A percentile compares a stretch with the other conserved stretches of the same genome.
Evolutionary conservation across 2,888 invertebrate species (phyloP).

Genomic region (Agriotes lineatus): DNA sequence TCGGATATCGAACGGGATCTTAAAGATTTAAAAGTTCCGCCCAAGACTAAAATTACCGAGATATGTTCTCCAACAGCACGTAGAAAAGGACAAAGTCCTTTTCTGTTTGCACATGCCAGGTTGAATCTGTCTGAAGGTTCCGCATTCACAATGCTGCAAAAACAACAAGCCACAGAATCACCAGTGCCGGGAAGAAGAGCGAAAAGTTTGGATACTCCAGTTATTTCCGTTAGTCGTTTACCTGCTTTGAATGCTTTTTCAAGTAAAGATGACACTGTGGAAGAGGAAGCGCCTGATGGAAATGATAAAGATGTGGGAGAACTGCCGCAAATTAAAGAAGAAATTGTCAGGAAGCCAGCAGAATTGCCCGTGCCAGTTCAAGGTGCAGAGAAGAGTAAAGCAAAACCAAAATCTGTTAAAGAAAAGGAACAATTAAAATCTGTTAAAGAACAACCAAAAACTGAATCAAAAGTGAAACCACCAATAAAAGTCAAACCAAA

Average conservation of each 20-base stretch:
- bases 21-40: conserved; percentile 61
- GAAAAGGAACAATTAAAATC: not conserved
- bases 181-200: conserved; percentile 82
- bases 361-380: conserved; percentile 56
- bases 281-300: conserved; percentile 67
- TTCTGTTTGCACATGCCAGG: conserved; percentile 83
- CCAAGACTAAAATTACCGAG: conserved; percentile 73
- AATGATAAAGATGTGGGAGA: conserved; percentile 15
- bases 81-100: conserved; percentile 80
- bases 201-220: conserved; percentile 87
- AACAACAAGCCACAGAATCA: conserved; percentile 82
- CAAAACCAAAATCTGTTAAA: conserved; percentile 60
- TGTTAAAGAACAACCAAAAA: conserved; percentile 32
- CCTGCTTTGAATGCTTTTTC: conserved; percentile 90
- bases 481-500: conserved; percentile 43
- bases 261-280: conserved; percentile 90
- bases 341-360: not conserved
- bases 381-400: conserved; percentile 62
- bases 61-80: conserved; percentile 76
- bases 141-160: conserved; percentile 79
- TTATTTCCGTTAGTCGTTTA: conserved; percentile 82
- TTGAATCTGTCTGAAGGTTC: conserved; percentile 89
- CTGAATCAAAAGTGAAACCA: conserved; percentile 39
- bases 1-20: conserved; percentile 64
- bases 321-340: not conserved